Percentiles rank a stretch among this genome's conserved stretches.
Evolutionary conservation across 2,888 invertebrate genomes (phyloP).

Genomic region (Aromia moschata): DNA sequence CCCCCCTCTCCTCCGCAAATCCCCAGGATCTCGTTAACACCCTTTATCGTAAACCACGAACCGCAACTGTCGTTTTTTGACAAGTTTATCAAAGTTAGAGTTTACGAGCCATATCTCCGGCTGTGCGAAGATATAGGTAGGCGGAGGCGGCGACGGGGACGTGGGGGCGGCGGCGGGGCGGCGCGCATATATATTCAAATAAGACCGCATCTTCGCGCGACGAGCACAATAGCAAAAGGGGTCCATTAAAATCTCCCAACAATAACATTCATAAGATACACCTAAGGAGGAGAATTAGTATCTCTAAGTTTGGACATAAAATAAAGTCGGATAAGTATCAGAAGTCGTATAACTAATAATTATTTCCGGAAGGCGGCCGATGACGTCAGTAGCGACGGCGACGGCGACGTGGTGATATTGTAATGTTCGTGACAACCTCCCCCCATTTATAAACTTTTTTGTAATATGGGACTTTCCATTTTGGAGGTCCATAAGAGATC

Average conservation of each 20-base stretch:
- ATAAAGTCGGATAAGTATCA: constrained; percentile 51
- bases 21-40: constrained; percentile 21
- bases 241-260: constrained; percentile 46
- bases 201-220: constrained; percentile 25
- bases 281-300: constrained; percentile 41
- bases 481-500: too few species aligned
- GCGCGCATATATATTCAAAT: constrained; percentile 27
- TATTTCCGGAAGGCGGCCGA: too few species aligned
- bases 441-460: too few species aligned
- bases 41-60: constrained; percentile 27
- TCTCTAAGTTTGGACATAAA: constrained; percentile 47
- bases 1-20: not conserved
- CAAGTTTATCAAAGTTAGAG: constrained; percentile 31
- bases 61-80: constrained; percentile 31
- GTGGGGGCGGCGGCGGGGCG: constrained; percentile 5
- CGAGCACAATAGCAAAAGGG: constrained; percentile 35
- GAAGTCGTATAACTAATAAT: constrained; percentile 52
- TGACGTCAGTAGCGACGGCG: too few species aligned
- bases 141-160: constrained; percentile 6
- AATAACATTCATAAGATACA: constrained; percentile 45
- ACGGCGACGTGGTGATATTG: constrained; percentile 14
- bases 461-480: too few species aligned
- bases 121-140: constrained; percentile 25
- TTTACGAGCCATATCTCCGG: constrained; percentile 30
- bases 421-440: too few species aligned